Evolutionary conservation across 2,888 invertebrate genomes (phyloP).

Genomic region (Morpho helenor): DNA sequence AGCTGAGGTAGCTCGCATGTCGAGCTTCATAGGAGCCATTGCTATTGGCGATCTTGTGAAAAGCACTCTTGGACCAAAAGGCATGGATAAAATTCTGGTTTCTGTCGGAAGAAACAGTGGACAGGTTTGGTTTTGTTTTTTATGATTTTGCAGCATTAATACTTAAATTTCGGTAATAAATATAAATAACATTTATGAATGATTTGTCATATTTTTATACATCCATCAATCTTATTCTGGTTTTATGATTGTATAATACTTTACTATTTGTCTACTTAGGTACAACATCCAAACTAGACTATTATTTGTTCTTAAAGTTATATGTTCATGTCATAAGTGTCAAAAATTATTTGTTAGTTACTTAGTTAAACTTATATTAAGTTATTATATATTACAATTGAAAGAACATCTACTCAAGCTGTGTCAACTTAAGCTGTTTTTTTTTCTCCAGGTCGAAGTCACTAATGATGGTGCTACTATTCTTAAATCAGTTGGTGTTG

Average conservation of each 20-base stretch:
- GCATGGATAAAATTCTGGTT: slow-evolving; percentile 96
- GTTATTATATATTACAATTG: too few species aligned
- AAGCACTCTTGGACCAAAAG: slow-evolving; percentile 98
- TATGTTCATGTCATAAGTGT: too few species aligned
- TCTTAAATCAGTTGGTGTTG: slow-evolving; percentile 96
- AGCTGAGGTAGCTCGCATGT: slow-evolving; percentile 97
- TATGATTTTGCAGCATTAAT: neutral
- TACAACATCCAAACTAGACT: too few species aligned
- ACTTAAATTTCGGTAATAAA: neutral
- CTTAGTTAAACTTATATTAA: too few species aligned
- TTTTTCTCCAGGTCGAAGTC: slow-evolving; percentile 87
- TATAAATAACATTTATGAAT: neutral
- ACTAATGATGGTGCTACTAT: slow-evolving; percentile 99
- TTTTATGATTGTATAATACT: too few species aligned
- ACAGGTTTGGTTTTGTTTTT: slow-evolving; percentile 55
- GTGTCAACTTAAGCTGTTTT: neutral
- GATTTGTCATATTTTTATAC: neutral
- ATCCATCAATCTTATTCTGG: too few species aligned
- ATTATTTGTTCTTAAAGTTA: too few species aligned
- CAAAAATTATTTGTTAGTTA: too few species aligned
- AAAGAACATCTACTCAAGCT: neutral
- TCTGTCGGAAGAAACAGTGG: slow-evolving; percentile 89
- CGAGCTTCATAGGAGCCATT: slow-evolving; percentile 98
- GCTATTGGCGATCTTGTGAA: slow-evolving; percentile 99
- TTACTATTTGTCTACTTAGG: too few species aligned